Evolutionary conservation across 1,140 invertebrate species (phyloP).

Genomic region (Sminthurinus signatus): DNA sequence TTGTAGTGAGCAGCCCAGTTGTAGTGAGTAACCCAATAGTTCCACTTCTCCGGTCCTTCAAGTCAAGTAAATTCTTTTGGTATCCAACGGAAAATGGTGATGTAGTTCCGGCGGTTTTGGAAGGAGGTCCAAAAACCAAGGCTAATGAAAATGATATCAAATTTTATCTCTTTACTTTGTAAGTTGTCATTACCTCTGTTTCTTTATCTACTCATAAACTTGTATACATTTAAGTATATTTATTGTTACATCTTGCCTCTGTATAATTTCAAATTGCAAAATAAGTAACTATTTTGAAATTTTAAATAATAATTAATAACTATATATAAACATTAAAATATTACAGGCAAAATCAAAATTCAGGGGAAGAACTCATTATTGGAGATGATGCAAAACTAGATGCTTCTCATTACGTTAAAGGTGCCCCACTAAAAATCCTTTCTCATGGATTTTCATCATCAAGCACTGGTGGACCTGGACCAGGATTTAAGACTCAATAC

Average conservation of each 20-base stretch:
- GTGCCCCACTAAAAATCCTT: constrained; percentile 32
- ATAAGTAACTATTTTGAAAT: not conserved
- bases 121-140: constrained; percentile 16
- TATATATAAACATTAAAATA: not conserved
- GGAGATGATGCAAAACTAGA: constrained; percentile 4
- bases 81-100: constrained; percentile 12
- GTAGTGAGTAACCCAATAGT: too few species aligned
- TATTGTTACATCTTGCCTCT: not conserved
- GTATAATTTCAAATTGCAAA: not conserved
- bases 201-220: not conserved
- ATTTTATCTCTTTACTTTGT: constrained; percentile 26
- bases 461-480: not conserved
- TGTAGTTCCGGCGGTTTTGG: constrained; percentile 19
- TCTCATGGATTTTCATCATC: constrained; percentile 27
- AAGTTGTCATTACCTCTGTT: not conserved
- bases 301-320: not conserved
- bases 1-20: too few species aligned
- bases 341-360: not conserved
- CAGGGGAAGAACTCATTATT: not conserved
- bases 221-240: not conserved
- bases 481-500: not conserved
- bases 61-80: constrained; percentile 19
- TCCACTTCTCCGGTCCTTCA: too few species aligned
- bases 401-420: constrained; percentile 15
- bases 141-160: constrained; percentile 20